phyloP scores from a whole-genome alignment of 2,888 invertebrate species.

The Lacanobia oleracea region DNA sequence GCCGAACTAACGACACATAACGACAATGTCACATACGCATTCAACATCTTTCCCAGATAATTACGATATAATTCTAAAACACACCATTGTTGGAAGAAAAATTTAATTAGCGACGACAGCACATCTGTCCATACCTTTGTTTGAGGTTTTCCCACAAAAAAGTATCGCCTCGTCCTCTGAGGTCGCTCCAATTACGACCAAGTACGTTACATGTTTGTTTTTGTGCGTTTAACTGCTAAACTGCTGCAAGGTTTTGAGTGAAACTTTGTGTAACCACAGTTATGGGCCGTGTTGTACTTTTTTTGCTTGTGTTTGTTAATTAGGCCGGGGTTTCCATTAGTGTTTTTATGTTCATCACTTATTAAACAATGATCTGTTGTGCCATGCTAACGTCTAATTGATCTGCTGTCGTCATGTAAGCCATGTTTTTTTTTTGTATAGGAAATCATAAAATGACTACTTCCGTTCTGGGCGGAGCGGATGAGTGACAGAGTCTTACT shows the following conservation, averaged over 20 bases:
- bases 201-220: conserved; percentile 60
- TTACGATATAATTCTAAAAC: conserved; percentile 50
- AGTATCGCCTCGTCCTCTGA: conserved; percentile 56
- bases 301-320: conserved; percentile 1
- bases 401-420: too few relatives aligned
- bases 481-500: too few relatives aligned
- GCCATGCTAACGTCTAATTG: too few relatives aligned
- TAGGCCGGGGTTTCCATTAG: neutral
- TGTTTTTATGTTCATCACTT: neutral
- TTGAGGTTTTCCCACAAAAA: conserved; percentile 65
- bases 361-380: neutral
- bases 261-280: conserved; percentile 38
- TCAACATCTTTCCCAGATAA: conserved; percentile 56
- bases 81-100: conserved; percentile 60
- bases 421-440: too few relatives aligned
- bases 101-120: conserved; percentile 44
- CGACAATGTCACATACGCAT: conserved; percentile 46
- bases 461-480: too few relatives aligned
- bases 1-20: conserved; percentile 15
- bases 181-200: conserved; percentile 64
- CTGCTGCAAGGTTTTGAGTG: conserved; percentile 53
- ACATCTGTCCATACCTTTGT: conserved; percentile 51
- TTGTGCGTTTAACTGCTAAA: conserved; percentile 41
- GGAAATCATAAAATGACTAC: too few relatives aligned
- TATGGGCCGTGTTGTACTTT: conserved; percentile 4